Evolutionary conservation across 1,140 invertebrate species (phyloP).

Genomic region (Drosophila nasuta): DNA sequence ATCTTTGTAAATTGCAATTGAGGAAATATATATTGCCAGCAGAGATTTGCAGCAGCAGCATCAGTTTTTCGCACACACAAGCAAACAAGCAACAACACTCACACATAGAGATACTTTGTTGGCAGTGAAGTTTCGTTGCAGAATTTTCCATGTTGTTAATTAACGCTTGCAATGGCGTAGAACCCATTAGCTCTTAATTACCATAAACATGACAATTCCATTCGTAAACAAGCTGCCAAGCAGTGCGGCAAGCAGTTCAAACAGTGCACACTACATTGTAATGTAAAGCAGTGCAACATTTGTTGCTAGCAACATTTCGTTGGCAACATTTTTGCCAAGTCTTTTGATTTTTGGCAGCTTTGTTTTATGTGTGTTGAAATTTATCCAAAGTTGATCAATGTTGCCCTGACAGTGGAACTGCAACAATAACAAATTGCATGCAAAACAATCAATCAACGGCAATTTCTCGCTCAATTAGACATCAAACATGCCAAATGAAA

Average conservation of each 20-base stretch:
- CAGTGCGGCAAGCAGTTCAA: slow-evolving; percentile 15
- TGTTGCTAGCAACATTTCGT: slow-evolving; percentile 3
- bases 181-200: slow-evolving; percentile 82
- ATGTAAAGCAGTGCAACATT: slow-evolving; percentile 22
- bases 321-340: slow-evolving; percentile 3
- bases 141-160: slow-evolving; percentile 66
- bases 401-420: slow-evolving; percentile 30
- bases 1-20: slow-evolving; percentile 68
- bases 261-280: not conserved
- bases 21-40: slow-evolving; percentile 58
- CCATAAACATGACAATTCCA: slow-evolving; percentile 80
- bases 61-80: not conserved
- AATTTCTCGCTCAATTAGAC: slow-evolving; percentile 84
- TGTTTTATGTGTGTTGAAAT: not conserved
- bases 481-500: slow-evolving; percentile 74
- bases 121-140: slow-evolving; percentile 37
- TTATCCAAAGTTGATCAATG: slow-evolving; percentile 11
- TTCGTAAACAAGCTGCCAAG: slow-evolving; percentile 52
- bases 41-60: slow-evolving; percentile 29
- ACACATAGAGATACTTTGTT: not conserved
- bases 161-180: slow-evolving; percentile 79
- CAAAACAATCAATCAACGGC: slow-evolving; percentile 83
- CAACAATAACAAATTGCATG: slow-evolving; percentile 71
- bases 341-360: not conserved
- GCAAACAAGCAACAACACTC: not conserved